Evolutionary conservation across 2,113 vertebrate genomes (phyloP).

Genomic region (Atractosteus spatula): DNA sequence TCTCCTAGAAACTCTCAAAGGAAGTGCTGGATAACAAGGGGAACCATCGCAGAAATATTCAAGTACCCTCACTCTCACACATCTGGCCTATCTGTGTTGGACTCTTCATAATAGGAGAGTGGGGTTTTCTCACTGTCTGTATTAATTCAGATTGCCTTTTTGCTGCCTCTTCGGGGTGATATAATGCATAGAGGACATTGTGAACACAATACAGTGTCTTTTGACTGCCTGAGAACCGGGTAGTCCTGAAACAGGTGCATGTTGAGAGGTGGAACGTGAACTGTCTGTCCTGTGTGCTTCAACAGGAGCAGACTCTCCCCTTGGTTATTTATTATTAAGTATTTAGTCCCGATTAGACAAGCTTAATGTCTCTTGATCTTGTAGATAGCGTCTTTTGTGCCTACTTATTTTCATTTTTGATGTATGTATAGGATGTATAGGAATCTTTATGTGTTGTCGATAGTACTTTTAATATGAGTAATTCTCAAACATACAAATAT

Average conservation of each 20-base stretch:
- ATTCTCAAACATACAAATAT: too few relatives aligned
- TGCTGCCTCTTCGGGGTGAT: constrained; percentile 39
- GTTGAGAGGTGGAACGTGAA: constrained; percentile 25
- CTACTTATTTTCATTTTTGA: too few relatives aligned
- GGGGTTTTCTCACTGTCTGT: constrained; percentile 29
- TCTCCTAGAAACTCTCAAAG: constrained; percentile 72
- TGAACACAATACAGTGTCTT: neutral
- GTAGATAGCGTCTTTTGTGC: too few relatives aligned
- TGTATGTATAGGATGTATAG: too few relatives aligned
- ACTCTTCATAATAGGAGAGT: constrained; percentile 31
- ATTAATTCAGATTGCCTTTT: constrained; percentile 52
- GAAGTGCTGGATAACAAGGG: constrained; percentile 58
- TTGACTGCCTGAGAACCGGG: constrained; percentile 13
- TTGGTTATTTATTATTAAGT: too few relatives aligned
- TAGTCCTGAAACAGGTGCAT: constrained; percentile 15
- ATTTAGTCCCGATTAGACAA: constrained; percentile 2
- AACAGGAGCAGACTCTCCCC: neutral
- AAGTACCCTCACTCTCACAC: constrained; percentile 44
- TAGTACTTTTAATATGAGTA: too few relatives aligned
- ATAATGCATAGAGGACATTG: constrained; percentile 14
- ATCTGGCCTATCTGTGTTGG: constrained; percentile 54
- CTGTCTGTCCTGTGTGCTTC: constrained; percentile 1
- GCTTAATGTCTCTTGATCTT: constrained; percentile 4
- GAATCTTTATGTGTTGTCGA: too few relatives aligned
- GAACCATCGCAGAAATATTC: constrained; percentile 49